Percentiles rank a stretch among this genome's conserved stretches.
phyloP scores from a whole-genome alignment of 1,140 invertebrate species.

The Drosophila nebulosa region DNA sequence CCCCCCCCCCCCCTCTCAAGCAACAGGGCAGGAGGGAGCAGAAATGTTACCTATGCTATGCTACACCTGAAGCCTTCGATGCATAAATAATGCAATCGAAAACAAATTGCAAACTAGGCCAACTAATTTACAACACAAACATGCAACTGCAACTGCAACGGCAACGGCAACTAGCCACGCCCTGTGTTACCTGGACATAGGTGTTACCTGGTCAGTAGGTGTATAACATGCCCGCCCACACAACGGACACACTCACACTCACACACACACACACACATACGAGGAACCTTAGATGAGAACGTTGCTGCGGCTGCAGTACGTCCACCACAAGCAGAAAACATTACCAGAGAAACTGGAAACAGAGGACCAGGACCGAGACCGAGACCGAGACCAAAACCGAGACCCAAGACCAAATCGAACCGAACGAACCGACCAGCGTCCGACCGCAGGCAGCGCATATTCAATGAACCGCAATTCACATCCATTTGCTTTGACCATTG shows the following conservation, averaged over 20 bases:
- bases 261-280: neutral
- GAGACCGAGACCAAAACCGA: too few relatives aligned
- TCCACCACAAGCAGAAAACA: slow-evolving; percentile 1
- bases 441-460: slow-evolving; percentile 42
- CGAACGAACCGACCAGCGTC: neutral
- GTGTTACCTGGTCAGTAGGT: neutral
- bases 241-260: neutral
- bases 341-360: neutral
- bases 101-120: slow-evolving; percentile 68
- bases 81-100: slow-evolving; percentile 67
- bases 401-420: neutral
- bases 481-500: slow-evolving; percentile 25
- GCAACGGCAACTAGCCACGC: slow-evolving; percentile 30
- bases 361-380: too few relatives aligned
- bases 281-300: too few relatives aligned
- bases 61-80: slow-evolving; percentile 11
- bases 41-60: too few relatives aligned
- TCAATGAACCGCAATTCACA: slow-evolving; percentile 39
- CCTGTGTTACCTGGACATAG: neutral
- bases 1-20: neutral
- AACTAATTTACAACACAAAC: slow-evolving; percentile 70
- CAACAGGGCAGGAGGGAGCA: too few relatives aligned
- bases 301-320: slow-evolving; percentile 1
- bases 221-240: neutral
- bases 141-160: slow-evolving; percentile 41